Evolutionary conservation across 2,113 vertebrate genomes (phyloP), one percentile per base, ranked within the genome.

Genomic region (Nansenia antarctica): DNA sequence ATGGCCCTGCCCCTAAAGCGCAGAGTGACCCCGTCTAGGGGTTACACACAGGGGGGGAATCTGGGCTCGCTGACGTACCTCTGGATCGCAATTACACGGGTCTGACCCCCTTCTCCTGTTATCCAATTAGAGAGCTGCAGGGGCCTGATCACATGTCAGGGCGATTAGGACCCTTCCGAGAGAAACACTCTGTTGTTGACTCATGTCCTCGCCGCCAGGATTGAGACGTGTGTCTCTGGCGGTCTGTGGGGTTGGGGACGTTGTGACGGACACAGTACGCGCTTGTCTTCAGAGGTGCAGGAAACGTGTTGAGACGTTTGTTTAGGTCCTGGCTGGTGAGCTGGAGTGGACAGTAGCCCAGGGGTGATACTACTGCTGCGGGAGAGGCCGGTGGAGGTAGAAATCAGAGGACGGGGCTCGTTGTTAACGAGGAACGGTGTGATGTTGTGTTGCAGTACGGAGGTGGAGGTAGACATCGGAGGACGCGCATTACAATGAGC

Each of bases 1-100:
- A 65, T 42, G 45, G 37, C 57, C 26, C 30, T 55, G 73, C 70
- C 59, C n/a, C 2, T 5, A 53, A 53, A 27, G 9, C 15, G 9
- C 18, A 22, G 20, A 18, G 14, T 8, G 47, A 2, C n/a, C n/a
- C n/a, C n/a, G n/a, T n/a, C n/a, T 7, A 49, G 45, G 8, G 47
- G 0, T n/a, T 14, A n/a, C 4, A 22, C 6, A 15, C 42, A 47
- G 42, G 42, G 4, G 20, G 49, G 31, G 32, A 53, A 34, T 67
- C 3, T 54, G 27, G 64, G 32, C 14, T 59, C 22, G 24, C 27
- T 55, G 12, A 55, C 22, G 29, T 29, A 55, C n/a, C n/a, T 55
- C 24, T 27, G 53, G 26, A 55, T 55, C 29, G 11, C 4, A 9
- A 55, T 27, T 27, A 27, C 14, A 22, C 45, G 14, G 45, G 15